Base-by-base conservation (phyloP, 2,888 invertebrate species). In the Euphydryas editha region DNA sequence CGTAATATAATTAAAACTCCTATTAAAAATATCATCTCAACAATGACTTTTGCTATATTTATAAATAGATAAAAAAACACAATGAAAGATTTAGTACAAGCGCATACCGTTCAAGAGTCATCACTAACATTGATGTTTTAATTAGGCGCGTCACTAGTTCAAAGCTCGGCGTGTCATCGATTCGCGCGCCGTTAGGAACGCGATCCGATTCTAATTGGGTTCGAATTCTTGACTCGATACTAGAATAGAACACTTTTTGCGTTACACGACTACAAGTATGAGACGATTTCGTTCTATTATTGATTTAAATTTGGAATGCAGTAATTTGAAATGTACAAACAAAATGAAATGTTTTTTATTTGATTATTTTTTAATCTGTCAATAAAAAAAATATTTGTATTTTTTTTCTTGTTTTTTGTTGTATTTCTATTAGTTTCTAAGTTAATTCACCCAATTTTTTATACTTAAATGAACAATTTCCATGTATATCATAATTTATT, bases 131-230 rank as follows among this genome's bases (percentile, higher is more conserved):
- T 57, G 67, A 71, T 69, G 59, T 69, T 64, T 74, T 78, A 77
- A 81, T 81, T 79, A 73, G 75, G 75, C 76, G 72, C 76, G 77
- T 76, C 74, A 74, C 73, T 66, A 75, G 76, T 74, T 77, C 77
- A 77, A 76, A 77, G 75, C 65, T 61, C 63, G 69, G 59, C 62
- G 67, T 73, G 80, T 78, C 82, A 82, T 85, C 81, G 81, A 85
- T 87, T 88, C 82, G 81, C 86, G 87, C 84, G 79, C 83, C 86
- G 86, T 86, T 85, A 84, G 82, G 78, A 77, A 73, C 76, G 77
- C 77, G 75, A 83, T 86, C 83, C 83, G 82, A 81, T 82, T 80
- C 82, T 85, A 86, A 86, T 87, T 88, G 83, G 84, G 81, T 84
- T 84, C 81, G 82, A 79, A 83, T 85, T 81, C 81, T 81, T 79